Conservation (phyloP, 2,888 invertebrate species). For the Pediacus dermestoides region DNA sequence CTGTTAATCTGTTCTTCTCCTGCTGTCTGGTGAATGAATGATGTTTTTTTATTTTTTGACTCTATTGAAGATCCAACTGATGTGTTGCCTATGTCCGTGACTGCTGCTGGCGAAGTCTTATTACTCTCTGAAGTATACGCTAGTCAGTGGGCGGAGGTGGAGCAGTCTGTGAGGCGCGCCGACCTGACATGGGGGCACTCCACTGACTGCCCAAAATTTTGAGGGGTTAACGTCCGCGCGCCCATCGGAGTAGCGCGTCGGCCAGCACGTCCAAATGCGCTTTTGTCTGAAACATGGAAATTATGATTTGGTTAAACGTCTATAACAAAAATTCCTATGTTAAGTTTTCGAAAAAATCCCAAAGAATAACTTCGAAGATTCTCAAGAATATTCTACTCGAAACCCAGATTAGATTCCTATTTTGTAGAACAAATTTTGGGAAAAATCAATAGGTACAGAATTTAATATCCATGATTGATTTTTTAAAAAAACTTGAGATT, state of each 20-base stretch:
- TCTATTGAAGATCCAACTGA: constrained; percentile 7
- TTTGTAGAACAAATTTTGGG: too few species aligned
- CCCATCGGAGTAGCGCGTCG: constrained; percentile 91
- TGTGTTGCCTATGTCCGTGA: constrained; percentile 26
- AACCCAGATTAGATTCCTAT: too few species aligned
- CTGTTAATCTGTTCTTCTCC: background rate
- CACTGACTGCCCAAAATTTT: constrained; percentile 33
- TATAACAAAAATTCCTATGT: too few species aligned
- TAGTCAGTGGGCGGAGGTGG: constrained; percentile 41
- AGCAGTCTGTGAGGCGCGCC: constrained; percentile 39
- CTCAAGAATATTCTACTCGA: too few species aligned
- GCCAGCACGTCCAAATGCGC: constrained; percentile 92
- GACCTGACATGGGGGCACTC: constrained; percentile 45
- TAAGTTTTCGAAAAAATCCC: too few species aligned
- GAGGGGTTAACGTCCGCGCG: constrained; percentile 75
- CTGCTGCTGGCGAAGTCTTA: constrained; percentile 48
- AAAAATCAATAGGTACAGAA: too few species aligned
- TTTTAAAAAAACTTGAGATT: too few species aligned
- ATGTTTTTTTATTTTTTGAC: background rate
- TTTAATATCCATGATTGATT: too few species aligned
- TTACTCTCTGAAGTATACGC: constrained; percentile 50
- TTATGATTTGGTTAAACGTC: too few species aligned
- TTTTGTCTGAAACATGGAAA: constrained; percentile 74
- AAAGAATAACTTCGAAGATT: too few species aligned
- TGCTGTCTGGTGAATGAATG: background rate